These are phyloP conservation scores for Drosophila grimshawi DNA, from an alignment of 1,140 invertebrate species.

Conservation along the genomic window DNA sequence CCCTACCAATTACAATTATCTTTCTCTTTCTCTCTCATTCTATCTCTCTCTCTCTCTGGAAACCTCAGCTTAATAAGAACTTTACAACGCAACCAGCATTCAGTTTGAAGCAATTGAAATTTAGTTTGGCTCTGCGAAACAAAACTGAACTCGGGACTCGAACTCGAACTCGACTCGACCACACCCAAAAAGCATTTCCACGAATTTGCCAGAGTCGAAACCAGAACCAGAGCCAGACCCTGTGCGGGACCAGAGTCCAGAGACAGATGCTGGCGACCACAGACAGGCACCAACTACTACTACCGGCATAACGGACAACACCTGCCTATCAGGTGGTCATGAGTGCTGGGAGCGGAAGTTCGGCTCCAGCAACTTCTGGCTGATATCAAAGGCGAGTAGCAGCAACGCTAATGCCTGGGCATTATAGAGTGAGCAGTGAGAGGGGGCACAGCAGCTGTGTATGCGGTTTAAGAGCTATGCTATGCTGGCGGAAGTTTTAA, in stretches of 20 bases:
- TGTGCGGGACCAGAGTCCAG: background rate
- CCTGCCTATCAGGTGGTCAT: conserved; percentile 51
- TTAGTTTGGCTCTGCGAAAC: conserved; percentile 50
- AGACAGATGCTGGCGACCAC: conserved; percentile 34
- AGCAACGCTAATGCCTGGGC: conserved; percentile 51
- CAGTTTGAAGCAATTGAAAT: conserved; percentile 48
- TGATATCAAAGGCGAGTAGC: conserved; percentile 44
- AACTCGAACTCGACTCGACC: conserved; percentile 35
- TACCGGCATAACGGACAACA: conserved; percentile 61
- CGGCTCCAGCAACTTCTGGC: conserved; percentile 28
- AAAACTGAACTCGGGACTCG: conserved; percentile 11
- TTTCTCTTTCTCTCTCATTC: conserved; percentile 9
- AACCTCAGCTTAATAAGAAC: conserved; percentile 54
- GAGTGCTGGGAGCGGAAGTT: conserved; percentile 56
- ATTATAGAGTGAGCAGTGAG: conserved; percentile 12
- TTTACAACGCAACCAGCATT: conserved; percentile 36
- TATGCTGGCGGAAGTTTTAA: conserved; percentile 73
- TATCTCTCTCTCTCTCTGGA: conserved; percentile 4
- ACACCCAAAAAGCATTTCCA: conserved; percentile 45
- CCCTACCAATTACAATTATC: conserved; percentile 20
- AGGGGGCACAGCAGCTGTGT: conserved; percentile 51
- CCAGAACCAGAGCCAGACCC: background rate
- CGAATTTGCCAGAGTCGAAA: conserved; percentile 20
- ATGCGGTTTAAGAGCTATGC: conserved; percentile 60
- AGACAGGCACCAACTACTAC: conserved; percentile 28